Base-by-base conservation (phyloP, 2,888 invertebrate species). In the Heliothis peltigera region DNA sequence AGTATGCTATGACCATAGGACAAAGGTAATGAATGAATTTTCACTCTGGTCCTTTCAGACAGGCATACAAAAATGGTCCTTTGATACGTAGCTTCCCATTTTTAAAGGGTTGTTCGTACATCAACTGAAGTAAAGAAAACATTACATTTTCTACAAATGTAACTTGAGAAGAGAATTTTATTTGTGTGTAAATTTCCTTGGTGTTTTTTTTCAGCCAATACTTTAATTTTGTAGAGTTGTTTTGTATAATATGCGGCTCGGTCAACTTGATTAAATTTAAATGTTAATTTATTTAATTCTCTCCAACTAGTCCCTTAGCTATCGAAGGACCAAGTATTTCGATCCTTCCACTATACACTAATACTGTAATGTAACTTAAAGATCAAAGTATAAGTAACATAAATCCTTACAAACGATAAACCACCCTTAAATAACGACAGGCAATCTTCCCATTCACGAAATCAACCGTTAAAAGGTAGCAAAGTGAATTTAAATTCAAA, bases 401-500 rank as follows among this genome's bases (percentile, higher is more conserved):
- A 58, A 43, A 22, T 19, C 32, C 12, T 22, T 17, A 25, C 35
- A 39, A 39, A 49, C 32, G 7, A 18, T 48, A 64, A 53, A 22
- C 42, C 42, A 35, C 56, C 35, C 19, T 65, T 57, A 48, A 72
- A 77, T 77, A 72, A 60, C 48, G 35, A 53, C 65, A 59, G 47
- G 47, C 72, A 72, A 72, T 72, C 52, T 58, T 63, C 46, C 21
- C 15, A 64, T 53, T 57, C 53, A 47, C 32, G 54, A 72, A 77
- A 77, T 59, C 77, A 65, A 64, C 48, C 53, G 43, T 57, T 77
- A 54, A 72, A 64, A 66, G 66, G 48, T 22, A 60, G 57, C 59
- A 61, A 76, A 75, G 65, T 66, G 75, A 75, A 71, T 77, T 77
- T 75, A 70, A 79, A 77, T 64, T 66, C 76, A 64, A 56, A 64